Evolutionary conservation across 2,888 invertebrate species (phyloP), one percentile per base, ranked within the genome.

Genomic region (Yponomeuta plumbellus): DNA sequence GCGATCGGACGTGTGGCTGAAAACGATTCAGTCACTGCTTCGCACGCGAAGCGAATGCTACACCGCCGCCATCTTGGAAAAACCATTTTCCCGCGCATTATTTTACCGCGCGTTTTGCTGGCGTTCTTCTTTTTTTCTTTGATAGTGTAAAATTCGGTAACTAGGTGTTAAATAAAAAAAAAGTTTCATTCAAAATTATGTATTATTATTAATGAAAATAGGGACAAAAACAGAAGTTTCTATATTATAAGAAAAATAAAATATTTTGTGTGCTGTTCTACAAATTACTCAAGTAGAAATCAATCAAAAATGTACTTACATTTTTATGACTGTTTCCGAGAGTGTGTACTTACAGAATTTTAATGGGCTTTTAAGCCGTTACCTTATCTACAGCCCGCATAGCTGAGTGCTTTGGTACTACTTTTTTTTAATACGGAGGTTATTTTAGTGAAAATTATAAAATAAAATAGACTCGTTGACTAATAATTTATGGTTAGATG

Each of bases 21-120:
- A 80, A 77, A 73, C 69, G 72, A 76, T 81, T 84, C 82, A 88
- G 89, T 88, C 73, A 68, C 73, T 75, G 77, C 77, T 76, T 69
- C 76, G 83, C 82, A 78, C 79, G 77, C 80, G 79, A 67, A 68
- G 69, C 69, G 71, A 74, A 13, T 52, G 44, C 44, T 52, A 71
- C 75, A 78, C 78, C 79, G 80, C 71, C 70, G 77, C 80, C 80
- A 80, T 81, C 67, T 80, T 78, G 73, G 72, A 61, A 64, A 67
- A 74, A 74, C 72, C 69, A 59, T 71, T 74, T 82, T 83, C 80
- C 83, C 86, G 83, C 84, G 73, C 71, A 80, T 78, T 71, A 69
- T 68, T 68, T 72, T 68, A 70, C 59, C 59, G 44, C 44, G 44
- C 44, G 34, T 34, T 34, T 34, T 56, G 6, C 4, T 56, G 56